Evolutionary conservation across 2,113 vertebrate species (phyloP).

Genomic region (Pithys albifrons): DNA sequence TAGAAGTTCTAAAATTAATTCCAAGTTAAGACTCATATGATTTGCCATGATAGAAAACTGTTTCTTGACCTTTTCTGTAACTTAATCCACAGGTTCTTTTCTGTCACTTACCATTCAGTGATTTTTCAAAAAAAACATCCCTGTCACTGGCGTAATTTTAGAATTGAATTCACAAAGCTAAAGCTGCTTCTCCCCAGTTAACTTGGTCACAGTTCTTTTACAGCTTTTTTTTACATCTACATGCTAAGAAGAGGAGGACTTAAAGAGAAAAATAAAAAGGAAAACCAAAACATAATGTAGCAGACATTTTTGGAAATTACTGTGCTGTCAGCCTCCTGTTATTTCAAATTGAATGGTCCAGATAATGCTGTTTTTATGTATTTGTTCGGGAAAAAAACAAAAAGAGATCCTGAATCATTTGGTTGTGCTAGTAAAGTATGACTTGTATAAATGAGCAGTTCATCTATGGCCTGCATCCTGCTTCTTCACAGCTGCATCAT

Average conservation of each 20-base stretch:
- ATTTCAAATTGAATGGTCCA: background rate
- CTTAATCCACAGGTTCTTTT: background rate
- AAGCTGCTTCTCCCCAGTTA: background rate
- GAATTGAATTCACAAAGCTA: background rate
- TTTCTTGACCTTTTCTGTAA: background rate
- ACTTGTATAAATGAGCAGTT: background rate
- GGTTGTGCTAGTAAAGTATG: background rate
- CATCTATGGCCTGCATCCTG: background rate
- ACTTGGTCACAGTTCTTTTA: background rate
- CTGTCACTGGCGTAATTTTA: conserved; percentile 15
- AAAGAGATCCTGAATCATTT: background rate
- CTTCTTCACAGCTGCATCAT: background rate
- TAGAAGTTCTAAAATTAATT: background rate
- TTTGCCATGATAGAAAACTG: background rate
- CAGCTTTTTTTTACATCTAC: background rate
- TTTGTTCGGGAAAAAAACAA: background rate
- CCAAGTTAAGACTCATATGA: background rate
- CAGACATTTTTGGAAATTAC: background rate
- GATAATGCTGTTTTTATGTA: background rate
- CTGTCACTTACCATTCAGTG: background rate
- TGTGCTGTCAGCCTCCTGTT: background rate
- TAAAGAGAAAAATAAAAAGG: background rate
- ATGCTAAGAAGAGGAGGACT: background rate
- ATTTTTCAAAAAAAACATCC: background rate
- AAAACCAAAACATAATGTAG: background rate